phyloP scores from a whole-genome alignment of 2,113 vertebrate genomes.

The Silurus glanis region DNA sequence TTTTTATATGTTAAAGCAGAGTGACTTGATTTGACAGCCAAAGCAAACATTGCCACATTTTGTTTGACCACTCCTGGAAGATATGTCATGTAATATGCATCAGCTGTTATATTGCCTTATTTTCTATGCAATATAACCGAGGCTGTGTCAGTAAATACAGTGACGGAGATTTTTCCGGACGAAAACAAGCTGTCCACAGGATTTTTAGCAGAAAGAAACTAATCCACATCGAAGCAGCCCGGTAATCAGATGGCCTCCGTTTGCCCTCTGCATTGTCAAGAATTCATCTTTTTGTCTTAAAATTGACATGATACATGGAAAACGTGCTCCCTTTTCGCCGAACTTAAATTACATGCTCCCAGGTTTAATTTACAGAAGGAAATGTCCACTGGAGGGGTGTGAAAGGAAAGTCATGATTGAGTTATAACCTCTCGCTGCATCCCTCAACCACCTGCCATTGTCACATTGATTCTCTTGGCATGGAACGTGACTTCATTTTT shows the following conservation, averaged over 20 bases:
- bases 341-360: background rate
- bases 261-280: background rate
- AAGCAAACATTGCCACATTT: conserved; percentile 12
- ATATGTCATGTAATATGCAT: background rate
- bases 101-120: background rate
- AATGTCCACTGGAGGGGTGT: conserved; percentile 6
- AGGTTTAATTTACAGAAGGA: conserved; percentile 15
- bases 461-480: conserved; percentile 22
- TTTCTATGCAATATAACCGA: background rate
- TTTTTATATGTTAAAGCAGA: background rate
- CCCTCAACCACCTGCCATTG: background rate
- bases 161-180: background rate
- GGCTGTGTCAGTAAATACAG: background rate
- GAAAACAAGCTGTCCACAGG: background rate
- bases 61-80: background rate
- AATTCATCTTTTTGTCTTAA: background rate
- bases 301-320: background rate
- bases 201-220: background rate
- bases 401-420: conserved; percentile 15
- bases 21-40: conserved; percentile 12
- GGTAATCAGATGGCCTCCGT: background rate
- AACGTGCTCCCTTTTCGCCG: background rate
- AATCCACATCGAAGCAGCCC: background rate
- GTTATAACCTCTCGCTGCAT: conserved; percentile 22
- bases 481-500: conserved; percentile 14